Conservation (phyloP, 2,888 invertebrate species). For the Anagyrus pseudococci region DNA sequence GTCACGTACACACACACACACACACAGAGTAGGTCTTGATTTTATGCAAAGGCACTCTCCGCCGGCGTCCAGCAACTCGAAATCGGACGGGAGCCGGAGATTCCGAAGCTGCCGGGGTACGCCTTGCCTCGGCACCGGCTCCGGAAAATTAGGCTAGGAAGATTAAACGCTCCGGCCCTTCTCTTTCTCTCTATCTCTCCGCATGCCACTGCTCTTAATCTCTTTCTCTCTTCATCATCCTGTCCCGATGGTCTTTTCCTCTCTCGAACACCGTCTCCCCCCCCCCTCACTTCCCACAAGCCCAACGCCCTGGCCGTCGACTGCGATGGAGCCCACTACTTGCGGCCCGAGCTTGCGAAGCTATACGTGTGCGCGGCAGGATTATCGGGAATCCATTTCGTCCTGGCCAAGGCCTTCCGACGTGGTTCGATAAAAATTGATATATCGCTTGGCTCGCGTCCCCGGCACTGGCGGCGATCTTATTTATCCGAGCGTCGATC, state of each 20-base stretch:
- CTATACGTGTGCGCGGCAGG: too few relatives aligned
- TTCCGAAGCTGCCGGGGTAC: constrained; percentile 17
- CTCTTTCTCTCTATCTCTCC: constrained; percentile 19
- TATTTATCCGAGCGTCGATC: too few relatives aligned
- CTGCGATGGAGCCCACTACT: too few relatives aligned
- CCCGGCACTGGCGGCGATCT: too few relatives aligned
- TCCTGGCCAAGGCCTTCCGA: too few relatives aligned
- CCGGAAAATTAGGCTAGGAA: constrained; percentile 37
- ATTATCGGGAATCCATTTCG: too few relatives aligned
- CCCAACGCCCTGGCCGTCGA: too few relatives aligned
- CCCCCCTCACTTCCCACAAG: too few relatives aligned
- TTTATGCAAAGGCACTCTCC: constrained; percentile 28
- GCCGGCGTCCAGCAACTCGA: neutral
- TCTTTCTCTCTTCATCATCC: constrained; percentile 25
- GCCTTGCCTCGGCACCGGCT: constrained; percentile 3
- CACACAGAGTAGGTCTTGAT: constrained; percentile 15
- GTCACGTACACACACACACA: neutral
- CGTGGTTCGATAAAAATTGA: too few relatives aligned
- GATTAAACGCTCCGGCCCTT: constrained; percentile 26
- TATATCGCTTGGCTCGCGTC: too few relatives aligned
- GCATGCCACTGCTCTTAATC: constrained; percentile 22
- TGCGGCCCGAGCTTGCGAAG: too few relatives aligned
- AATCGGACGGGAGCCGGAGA: constrained; percentile 14
- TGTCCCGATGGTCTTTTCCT: constrained; percentile 17
- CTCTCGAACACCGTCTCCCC: constrained; percentile 25